phyloP scores from a whole-genome alignment of 2,888 invertebrate species.

The Mythimna impura region DNA sequence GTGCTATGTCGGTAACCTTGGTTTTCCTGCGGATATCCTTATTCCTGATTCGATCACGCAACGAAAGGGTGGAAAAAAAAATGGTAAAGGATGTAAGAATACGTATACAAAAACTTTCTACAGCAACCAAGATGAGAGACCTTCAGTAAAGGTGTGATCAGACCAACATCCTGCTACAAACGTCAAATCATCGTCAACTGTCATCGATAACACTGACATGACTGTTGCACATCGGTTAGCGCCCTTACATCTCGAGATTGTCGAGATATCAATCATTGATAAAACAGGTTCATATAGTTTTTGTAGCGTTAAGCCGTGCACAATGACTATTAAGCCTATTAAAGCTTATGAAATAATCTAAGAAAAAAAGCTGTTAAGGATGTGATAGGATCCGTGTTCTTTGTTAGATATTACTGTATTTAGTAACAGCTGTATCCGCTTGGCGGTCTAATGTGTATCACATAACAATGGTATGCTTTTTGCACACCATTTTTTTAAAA shows the following conservation, averaged over 20 bases:
- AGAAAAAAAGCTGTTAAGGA: neutral
- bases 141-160: neutral
- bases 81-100: too few species aligned
- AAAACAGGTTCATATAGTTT: slow-evolving; percentile 42
- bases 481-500: too few species aligned
- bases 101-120: neutral
- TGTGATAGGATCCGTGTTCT: slow-evolving; percentile 11
- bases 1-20: too few species aligned
- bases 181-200: slow-evolving; percentile 1
- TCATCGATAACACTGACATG: slow-evolving; percentile 15
- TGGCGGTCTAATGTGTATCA: too few species aligned
- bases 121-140: neutral
- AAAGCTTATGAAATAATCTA: slow-evolving; percentile 3
- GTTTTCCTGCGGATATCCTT: too few species aligned
- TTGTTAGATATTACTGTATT: neutral
- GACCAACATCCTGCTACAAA: neutral
- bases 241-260: slow-evolving; percentile 32
- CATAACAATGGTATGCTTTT: too few species aligned
- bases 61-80: too few species aligned
- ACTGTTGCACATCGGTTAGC: slow-evolving; percentile 34
- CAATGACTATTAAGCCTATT: slow-evolving; percentile 20
- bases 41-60: too few species aligned
- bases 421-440: neutral
- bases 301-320: slow-evolving; percentile 19
- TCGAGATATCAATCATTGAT: slow-evolving; percentile 34